Percentiles rank a stretch among this genome's conserved stretches.
Evolutionary conservation across 2,797 vertebrate genomes (phyloP).

Genomic region (Taeniopygia guttata): DNA sequence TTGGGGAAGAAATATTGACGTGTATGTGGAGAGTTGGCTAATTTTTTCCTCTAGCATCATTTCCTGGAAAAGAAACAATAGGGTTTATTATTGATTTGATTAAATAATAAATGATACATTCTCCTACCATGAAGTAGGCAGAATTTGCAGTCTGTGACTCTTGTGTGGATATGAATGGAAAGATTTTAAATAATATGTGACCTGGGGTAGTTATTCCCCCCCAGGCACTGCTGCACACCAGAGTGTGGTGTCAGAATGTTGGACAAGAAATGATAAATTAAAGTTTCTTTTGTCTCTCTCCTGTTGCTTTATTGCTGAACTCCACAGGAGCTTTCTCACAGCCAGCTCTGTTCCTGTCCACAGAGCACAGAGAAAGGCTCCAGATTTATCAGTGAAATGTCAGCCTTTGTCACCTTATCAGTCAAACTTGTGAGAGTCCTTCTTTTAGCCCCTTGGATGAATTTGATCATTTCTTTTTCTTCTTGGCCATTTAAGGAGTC

Average conservation of each 20-base stretch:
- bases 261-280: neutral
- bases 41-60: neutral
- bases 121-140: neutral
- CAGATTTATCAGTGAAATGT: neutral
- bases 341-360: neutral
- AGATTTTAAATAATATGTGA: neutral
- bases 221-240: neutral
- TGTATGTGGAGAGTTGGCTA: neutral
- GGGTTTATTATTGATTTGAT: neutral
- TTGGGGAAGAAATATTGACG: neutral
- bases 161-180: neutral
- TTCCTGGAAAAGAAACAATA: slow-evolving; percentile 35
- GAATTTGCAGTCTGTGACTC: neutral
- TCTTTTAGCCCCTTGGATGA: neutral
- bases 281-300: neutral
- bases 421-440: neutral
- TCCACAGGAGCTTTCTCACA: neutral
- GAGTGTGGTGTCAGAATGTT: neutral
- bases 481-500: neutral
- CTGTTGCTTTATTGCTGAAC: neutral
- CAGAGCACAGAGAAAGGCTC: neutral
- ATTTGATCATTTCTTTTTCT: neutral
- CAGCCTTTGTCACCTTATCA: neutral
- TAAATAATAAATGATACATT: slow-evolving; percentile 50
- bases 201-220: neutral